These are phyloP conservation scores for Synanthedon andrenaeformis DNA, from an alignment of 2,888 invertebrate genomes.

Conservation along the genomic window DNA sequence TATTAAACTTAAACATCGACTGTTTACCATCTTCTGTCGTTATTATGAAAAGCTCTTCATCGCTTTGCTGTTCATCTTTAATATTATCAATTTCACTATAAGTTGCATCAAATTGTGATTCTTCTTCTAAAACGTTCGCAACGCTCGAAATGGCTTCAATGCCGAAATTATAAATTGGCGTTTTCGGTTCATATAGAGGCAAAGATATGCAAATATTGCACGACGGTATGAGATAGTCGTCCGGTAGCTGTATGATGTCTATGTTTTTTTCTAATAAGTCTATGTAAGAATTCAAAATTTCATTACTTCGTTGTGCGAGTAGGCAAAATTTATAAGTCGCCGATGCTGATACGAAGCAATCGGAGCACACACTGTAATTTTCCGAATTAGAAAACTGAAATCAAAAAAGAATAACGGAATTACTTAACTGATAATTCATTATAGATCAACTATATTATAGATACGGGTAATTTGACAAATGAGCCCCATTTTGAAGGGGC, in stretches of 20 bases:
- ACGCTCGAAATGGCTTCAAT: neutral
- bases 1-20: neutral
- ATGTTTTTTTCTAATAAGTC: slow-evolving; percentile 29
- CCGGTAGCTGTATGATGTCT: slow-evolving; percentile 18
- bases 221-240: slow-evolving; percentile 11
- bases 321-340: slow-evolving; percentile 44
- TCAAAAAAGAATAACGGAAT: neutral
- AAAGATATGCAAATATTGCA: slow-evolving; percentile 37
- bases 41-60: slow-evolving; percentile 26
- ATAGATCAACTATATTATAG: too few species aligned
- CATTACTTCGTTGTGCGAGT: slow-evolving; percentile 27
- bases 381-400: slow-evolving; percentile 34
- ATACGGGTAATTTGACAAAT: too few species aligned
- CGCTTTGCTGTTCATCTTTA: slow-evolving; percentile 11
- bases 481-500: too few species aligned
- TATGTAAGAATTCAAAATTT: slow-evolving; percentile 35
- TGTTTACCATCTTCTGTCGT: slow-evolving; percentile 23
- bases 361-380: slow-evolving; percentile 36
- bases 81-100: neutral
- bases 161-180: slow-evolving; percentile 17
- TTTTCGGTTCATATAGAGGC: slow-evolving; percentile 18
- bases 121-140: slow-evolving; percentile 20
- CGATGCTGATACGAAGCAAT: slow-evolving; percentile 39
- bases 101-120: neutral
- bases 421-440: too few species aligned